Conservation (phyloP, 2,113 vertebrate species). For the Nymphicus hollandicus region DNA sequence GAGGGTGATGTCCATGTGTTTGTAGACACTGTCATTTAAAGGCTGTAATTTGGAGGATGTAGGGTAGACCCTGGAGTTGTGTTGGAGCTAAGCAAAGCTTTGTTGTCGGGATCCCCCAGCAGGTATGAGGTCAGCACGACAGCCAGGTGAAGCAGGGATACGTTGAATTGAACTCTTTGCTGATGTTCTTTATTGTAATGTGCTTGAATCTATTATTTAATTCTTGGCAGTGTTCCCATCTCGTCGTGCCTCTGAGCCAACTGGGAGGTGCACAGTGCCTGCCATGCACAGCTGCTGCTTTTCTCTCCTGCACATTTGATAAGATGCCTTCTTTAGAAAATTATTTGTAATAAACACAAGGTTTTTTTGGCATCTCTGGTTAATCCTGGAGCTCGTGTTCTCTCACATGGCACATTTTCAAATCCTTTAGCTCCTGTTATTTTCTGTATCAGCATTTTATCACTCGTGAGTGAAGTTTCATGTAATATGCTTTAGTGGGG, state of each 20-base stretch:
- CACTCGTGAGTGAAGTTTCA: neutral
- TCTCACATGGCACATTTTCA: neutral
- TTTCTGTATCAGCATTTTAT: neutral
- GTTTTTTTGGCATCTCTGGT: neutral
- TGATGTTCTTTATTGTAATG: neutral
- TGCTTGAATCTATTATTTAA: constrained; percentile 18
- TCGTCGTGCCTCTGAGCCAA: neutral
- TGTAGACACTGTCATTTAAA: neutral
- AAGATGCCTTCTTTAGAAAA: neutral
- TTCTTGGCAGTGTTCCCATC: neutral
- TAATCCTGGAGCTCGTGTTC: neutral
- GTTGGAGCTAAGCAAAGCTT: neutral
- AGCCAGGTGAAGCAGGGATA: neutral
- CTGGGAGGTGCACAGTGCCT: neutral
- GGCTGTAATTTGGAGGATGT: neutral
- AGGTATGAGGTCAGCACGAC: neutral
- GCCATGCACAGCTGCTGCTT: neutral
- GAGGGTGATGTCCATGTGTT: neutral
- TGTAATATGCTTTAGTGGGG: neutral
- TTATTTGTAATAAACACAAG: neutral
- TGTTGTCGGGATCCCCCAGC: neutral
- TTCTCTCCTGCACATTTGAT: neutral
- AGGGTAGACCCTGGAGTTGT: neutral
- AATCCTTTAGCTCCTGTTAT: neutral
- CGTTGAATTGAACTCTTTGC: neutral